These are phyloP conservation scores for Apamea crenata DNA, from an alignment of 2,888 invertebrate genomes.

Conservation along the genomic window DNA sequence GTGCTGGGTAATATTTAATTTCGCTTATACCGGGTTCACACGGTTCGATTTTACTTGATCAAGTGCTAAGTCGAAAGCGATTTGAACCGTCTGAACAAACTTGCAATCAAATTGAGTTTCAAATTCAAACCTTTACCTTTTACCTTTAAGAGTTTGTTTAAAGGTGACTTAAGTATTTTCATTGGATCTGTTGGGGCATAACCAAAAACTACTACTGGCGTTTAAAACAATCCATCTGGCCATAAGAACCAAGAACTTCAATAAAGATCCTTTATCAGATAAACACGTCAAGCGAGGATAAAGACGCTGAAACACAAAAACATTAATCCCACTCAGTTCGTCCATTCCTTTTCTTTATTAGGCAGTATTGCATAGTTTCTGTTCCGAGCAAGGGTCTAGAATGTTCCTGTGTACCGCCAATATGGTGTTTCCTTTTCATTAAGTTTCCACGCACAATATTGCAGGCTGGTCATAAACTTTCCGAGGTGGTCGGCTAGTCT, in stretches of 20 bases:
- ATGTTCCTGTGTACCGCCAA: slow-evolving; percentile 74
- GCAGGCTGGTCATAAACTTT: slow-evolving; percentile 84
- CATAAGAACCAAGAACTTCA: slow-evolving; percentile 20
- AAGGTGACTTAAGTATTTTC: slow-evolving; percentile 6
- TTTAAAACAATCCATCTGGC: slow-evolving; percentile 13
- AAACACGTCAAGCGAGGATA: slow-evolving; percentile 21
- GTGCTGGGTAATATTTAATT: neutral
- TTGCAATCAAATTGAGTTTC: too few species aligned
- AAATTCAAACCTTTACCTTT: neutral
- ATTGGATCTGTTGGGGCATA: neutral
- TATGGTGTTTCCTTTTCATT: slow-evolving; percentile 86
- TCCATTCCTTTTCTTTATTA: slow-evolving; percentile 58
- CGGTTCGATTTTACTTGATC: too few species aligned
- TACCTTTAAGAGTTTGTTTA: neutral
- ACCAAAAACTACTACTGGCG: neutral
- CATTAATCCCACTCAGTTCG: slow-evolving; percentile 62
- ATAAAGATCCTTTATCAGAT: slow-evolving; percentile 10
- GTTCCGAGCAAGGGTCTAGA: slow-evolving; percentile 63
- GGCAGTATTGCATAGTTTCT: slow-evolving; percentile 58
- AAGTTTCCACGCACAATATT: slow-evolving; percentile 88
- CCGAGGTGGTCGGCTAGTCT: slow-evolving; percentile 77
- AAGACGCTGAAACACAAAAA: slow-evolving; percentile 41
- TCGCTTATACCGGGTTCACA: too few species aligned
- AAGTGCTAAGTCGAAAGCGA: too few species aligned
- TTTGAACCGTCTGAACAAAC: too few species aligned